These are phyloP conservation scores for Clarias macrocephalus DNA, from an alignment of 2,113 vertebrate genomes.

Conservation along the genomic window DNA sequence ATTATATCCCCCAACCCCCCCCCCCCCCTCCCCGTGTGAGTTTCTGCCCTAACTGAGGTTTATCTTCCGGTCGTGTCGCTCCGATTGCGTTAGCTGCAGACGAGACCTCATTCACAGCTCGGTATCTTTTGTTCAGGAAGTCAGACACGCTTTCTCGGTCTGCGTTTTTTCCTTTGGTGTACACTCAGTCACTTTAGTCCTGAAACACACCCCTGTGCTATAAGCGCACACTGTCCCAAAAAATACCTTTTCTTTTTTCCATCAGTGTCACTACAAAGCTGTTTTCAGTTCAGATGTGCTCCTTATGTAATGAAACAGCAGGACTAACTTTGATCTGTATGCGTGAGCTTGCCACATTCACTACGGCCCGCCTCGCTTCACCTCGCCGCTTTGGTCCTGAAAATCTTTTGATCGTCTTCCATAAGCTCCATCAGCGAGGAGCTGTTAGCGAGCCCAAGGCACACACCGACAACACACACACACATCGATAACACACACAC, in stretches of 20 bases:
- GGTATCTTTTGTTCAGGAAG: not conserved
- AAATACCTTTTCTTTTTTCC: not conserved
- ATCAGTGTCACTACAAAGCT: not conserved
- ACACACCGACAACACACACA: not conserved
- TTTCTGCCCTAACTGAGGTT: not conserved
- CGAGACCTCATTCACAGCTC: not conserved
- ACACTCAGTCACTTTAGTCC: not conserved
- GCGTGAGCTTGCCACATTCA: not conserved
- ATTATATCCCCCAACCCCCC: no score
- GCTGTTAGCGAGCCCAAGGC: not conserved
- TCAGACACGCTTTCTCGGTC: no score
- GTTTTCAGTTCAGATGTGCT: not conserved
- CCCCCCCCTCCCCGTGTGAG: no score
- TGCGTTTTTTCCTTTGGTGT: not conserved
- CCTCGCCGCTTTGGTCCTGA: conserved; percentile 5
- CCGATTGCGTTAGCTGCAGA: not conserved
- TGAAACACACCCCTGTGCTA: not conserved
- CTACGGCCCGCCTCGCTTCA: not conserved
- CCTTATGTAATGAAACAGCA: conserved; percentile 13
- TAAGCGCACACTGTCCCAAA: not conserved
- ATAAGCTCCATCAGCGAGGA: not conserved
- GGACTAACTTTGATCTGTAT: conserved; percentile 24
- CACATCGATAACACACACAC: not conserved
- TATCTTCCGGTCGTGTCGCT: no score
- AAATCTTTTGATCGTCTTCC: conserved; percentile 27